A percentile compares a stretch with the other conserved stretches of the same genome.
Conservation (phyloP, 2,797 vertebrate species). For the Chrosomus eos region DNA sequence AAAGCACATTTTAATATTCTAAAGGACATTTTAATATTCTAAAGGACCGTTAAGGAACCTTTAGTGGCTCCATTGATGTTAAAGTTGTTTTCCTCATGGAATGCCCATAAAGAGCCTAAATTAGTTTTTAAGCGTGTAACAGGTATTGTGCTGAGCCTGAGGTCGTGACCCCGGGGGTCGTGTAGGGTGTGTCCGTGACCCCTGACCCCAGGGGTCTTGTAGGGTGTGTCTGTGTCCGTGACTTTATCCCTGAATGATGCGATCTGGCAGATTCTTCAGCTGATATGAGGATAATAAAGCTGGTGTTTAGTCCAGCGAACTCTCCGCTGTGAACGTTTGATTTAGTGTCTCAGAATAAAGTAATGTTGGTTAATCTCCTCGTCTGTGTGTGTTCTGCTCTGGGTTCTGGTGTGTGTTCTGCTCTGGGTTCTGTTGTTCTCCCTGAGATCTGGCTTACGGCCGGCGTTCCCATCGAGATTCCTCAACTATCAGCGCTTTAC, state of each 20-base stretch:
- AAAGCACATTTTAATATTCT: background rate
- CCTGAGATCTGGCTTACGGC: background rate
- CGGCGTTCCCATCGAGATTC: background rate
- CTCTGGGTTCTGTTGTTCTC: background rate
- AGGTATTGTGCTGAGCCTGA: background rate
- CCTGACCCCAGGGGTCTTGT: too few species aligned
- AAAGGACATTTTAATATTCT: background rate
- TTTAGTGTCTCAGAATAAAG: background rate
- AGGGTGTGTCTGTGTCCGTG: too few species aligned
- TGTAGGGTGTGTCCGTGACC: background rate
- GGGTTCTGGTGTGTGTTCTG: too few species aligned
- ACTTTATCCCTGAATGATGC: too few species aligned
- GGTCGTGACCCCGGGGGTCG: background rate
- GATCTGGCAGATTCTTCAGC: background rate
- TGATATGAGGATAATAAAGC: too few species aligned
- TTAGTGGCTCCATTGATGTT: background rate
- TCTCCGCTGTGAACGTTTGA: background rate
- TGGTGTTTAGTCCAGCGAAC: too few species aligned
- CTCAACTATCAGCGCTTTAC: too few species aligned
- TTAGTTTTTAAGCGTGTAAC: too few species aligned
- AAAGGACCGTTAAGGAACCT: too few species aligned
- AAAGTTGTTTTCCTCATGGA: background rate
- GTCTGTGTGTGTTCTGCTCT: background rate
- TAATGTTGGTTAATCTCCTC: slow-evolving; percentile 27
- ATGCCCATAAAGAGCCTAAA: too few species aligned